A percentile compares a stretch with the other conserved stretches of the same genome.
Evolutionary conservation across 2,797 vertebrate species (phyloP).

Genomic region (Falco concolor): DNA sequence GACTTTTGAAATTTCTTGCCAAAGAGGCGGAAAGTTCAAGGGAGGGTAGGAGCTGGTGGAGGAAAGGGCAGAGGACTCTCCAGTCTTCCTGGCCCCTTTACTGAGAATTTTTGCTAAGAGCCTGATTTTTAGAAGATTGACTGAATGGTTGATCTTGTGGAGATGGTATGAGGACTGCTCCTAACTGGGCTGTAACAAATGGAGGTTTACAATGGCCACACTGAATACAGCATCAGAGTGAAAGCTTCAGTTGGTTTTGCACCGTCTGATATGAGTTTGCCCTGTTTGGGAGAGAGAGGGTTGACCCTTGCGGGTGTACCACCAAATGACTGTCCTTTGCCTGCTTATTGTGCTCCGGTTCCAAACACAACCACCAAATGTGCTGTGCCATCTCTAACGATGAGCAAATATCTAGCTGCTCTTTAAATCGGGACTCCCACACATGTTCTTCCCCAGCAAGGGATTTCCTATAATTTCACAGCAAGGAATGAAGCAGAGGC

Average conservation of each 20-base stretch:
- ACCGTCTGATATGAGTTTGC: background rate
- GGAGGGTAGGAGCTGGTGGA: background rate
- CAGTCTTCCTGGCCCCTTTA: background rate
- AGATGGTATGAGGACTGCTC: background rate
- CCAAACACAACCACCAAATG: background rate
- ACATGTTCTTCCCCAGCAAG: background rate
- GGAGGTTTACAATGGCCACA: background rate
- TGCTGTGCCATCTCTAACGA: background rate
- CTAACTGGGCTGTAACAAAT: background rate
- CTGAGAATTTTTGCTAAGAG: background rate
- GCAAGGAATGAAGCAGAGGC: background rate
- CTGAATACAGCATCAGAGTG: background rate
- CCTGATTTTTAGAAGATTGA: background rate
- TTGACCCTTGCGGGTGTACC: background rate
- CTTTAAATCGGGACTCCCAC: background rate
- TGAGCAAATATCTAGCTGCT: background rate
- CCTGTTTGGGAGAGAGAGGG: background rate
- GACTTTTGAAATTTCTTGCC: constrained; percentile 30
- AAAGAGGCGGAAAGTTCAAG: constrained; percentile 8
- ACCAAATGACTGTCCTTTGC: background rate
- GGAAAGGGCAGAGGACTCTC: background rate
- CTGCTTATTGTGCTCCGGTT: background rate
- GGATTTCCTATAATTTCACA: constrained; percentile 7
- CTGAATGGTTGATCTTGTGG: background rate
- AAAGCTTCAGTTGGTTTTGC: background rate